Conservation (phyloP, 2,888 invertebrate genomes). For the Trichopoda pennipes region DNA sequence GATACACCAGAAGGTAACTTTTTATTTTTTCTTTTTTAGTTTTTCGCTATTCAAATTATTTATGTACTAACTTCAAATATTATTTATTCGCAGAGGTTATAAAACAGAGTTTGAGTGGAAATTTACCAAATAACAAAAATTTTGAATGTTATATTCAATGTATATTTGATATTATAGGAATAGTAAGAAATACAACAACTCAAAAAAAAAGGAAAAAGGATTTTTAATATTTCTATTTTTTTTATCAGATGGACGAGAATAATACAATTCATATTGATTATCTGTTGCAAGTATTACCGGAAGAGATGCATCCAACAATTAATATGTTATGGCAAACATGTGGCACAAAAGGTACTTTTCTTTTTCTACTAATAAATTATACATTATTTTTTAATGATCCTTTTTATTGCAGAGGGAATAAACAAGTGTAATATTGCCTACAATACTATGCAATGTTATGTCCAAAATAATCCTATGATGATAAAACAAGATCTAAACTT, state of each 20-base stretch:
- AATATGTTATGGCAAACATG: slow-evolving; percentile 72
- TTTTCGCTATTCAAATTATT: no score
- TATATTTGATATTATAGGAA: slow-evolving; percentile 76
- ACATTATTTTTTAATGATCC: slow-evolving; percentile 2
- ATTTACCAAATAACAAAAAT: slow-evolving; percentile 72
- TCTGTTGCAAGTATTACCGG: slow-evolving; percentile 75
- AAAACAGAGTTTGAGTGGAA: slow-evolving; percentile 66
- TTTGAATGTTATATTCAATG: slow-evolving; percentile 79
- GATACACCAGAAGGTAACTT: slow-evolving; percentile 74
- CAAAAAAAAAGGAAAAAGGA: not conserved
- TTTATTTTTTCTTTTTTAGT: not conserved
- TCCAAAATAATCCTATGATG: slow-evolving; percentile 74
- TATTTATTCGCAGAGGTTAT: slow-evolving; percentile 46
- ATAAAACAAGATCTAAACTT: slow-evolving; percentile 55
- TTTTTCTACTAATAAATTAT: slow-evolving; percentile 9
- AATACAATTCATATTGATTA: slow-evolving; percentile 76
- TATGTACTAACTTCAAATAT: no score
- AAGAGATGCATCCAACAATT: slow-evolving; percentile 73
- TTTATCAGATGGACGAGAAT: slow-evolving; percentile 74
- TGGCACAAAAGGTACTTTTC: slow-evolving; percentile 74
- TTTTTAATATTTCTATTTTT: not conserved
- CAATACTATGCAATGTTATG: slow-evolving; percentile 76
- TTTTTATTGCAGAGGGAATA: slow-evolving; percentile 74
- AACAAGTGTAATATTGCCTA: slow-evolving; percentile 78
- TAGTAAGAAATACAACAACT: slow-evolving; percentile 72